Conservation (phyloP, 2,797 vertebrate species). For the Neomorphus geoffroyi region DNA sequence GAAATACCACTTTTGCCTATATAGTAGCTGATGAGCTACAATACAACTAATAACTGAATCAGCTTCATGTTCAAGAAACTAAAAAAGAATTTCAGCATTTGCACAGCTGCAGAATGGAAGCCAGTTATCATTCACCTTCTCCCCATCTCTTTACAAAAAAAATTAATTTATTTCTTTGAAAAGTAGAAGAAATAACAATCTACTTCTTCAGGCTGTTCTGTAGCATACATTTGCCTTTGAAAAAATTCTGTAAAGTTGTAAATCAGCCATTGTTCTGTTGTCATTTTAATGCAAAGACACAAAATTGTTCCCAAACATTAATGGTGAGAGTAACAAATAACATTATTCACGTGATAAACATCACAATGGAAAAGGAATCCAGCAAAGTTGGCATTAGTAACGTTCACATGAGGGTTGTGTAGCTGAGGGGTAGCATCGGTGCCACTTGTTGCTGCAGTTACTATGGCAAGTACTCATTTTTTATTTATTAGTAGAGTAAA, state of each 20-base stretch:
- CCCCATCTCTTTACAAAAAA: background rate
- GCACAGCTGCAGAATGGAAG: slow-evolving; percentile 38
- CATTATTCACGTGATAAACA: background rate
- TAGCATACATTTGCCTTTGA: background rate
- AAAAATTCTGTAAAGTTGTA: background rate
- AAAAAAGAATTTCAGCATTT: slow-evolving; percentile 54
- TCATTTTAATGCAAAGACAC: background rate
- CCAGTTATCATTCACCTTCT: slow-evolving; percentile 4
- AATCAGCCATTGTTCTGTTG: background rate
- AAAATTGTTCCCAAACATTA: background rate
- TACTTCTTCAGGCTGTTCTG: background rate
- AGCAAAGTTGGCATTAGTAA: background rate
- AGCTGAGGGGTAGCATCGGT: background rate
- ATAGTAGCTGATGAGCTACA: slow-evolving; percentile 3
- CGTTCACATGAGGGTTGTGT: background rate
- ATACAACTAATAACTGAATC: background rate
- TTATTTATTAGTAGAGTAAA: slow-evolving; percentile 60
- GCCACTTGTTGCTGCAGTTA: slow-evolving; percentile 59
- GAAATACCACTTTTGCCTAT: slow-evolving; percentile 33
- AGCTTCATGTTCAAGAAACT: slow-evolving; percentile 38
- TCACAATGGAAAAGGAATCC: background rate
- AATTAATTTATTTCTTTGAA: background rate
- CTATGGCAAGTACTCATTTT: slow-evolving; percentile 44
- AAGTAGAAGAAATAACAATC: slow-evolving; percentile 11
- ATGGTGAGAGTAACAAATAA: background rate